These are phyloP conservation scores for Melipona beecheii DNA, from an alignment of 2,888 invertebrate species.

Conservation along the genomic window DNA sequence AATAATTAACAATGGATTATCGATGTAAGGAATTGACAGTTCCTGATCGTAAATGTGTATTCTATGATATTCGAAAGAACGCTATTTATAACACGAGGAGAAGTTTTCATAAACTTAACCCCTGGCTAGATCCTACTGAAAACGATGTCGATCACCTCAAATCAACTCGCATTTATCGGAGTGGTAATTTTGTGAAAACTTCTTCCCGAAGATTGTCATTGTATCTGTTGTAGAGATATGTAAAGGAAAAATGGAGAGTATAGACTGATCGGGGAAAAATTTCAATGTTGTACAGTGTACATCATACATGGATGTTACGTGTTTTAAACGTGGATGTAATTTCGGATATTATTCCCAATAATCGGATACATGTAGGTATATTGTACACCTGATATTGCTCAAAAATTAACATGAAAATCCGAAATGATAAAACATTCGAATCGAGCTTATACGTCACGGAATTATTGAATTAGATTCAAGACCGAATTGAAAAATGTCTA, in stretches of 20 bases:
- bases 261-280: slow-evolving; percentile 44
- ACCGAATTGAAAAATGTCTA: slow-evolving; percentile 18
- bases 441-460: slow-evolving; percentile 43
- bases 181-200: slow-evolving; percentile 8
- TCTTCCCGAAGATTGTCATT: neutral
- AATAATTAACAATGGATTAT: slow-evolving; percentile 46
- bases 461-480: neutral
- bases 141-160: neutral
- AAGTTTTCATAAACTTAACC: slow-evolving; percentile 16
- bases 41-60: slow-evolving; percentile 23
- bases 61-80: slow-evolving; percentile 19
- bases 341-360: slow-evolving; percentile 6
- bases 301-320: slow-evolving; percentile 41
- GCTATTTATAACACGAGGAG: neutral
- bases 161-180: neutral
- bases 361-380: slow-evolving; percentile 23
- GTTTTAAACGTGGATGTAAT: slow-evolving; percentile 44
- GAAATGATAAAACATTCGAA: slow-evolving; percentile 10
- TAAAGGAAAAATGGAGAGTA: slow-evolving; percentile 35
- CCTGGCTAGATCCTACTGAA: neutral
- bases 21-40: slow-evolving; percentile 16
- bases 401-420: slow-evolving; percentile 24
- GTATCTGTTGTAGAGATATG: neutral
- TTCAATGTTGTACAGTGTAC: slow-evolving; percentile 33
- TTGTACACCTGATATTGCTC: slow-evolving; percentile 62